phyloP scores from a whole-genome alignment of 1,140 invertebrate genomes.

The Orchestia grillus region DNA sequence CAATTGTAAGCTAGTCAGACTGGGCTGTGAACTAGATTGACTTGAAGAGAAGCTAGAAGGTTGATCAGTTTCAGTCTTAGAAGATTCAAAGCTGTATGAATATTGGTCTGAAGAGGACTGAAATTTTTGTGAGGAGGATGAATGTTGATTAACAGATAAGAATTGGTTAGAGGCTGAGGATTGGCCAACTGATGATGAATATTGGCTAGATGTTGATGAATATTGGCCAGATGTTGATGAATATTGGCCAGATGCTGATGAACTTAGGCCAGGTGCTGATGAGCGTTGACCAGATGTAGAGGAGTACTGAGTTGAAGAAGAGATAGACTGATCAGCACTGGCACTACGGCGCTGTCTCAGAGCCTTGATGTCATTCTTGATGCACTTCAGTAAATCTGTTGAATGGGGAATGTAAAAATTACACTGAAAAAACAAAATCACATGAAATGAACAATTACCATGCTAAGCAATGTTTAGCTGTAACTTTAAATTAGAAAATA shows the following conservation, averaged over 20 bases:
- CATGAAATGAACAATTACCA: no score
- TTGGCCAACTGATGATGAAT: no score
- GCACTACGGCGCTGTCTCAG: background rate
- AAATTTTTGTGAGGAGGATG: background rate
- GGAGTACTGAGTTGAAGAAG: background rate
- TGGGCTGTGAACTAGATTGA: background rate
- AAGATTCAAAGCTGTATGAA: background rate
- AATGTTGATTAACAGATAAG: background rate
- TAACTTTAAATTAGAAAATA: no score
- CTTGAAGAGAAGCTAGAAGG: background rate
- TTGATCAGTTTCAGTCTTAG: background rate
- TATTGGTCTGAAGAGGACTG: background rate
- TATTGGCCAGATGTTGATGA: background rate
- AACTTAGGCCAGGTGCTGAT: background rate
- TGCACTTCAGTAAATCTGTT: conserved; percentile 46
- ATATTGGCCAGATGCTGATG: background rate
- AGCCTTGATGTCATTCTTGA: conserved; percentile 23
- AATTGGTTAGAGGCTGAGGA: background rate
- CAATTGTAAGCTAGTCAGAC: background rate
- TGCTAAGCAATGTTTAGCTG: no score
- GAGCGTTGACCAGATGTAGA: background rate
- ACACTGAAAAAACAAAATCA: background rate
- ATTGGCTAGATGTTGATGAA: background rate
- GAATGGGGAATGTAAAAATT: background rate
- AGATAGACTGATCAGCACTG: background rate